Conservation (phyloP, 2,113 vertebrate species). For the Rana temporaria region DNA sequence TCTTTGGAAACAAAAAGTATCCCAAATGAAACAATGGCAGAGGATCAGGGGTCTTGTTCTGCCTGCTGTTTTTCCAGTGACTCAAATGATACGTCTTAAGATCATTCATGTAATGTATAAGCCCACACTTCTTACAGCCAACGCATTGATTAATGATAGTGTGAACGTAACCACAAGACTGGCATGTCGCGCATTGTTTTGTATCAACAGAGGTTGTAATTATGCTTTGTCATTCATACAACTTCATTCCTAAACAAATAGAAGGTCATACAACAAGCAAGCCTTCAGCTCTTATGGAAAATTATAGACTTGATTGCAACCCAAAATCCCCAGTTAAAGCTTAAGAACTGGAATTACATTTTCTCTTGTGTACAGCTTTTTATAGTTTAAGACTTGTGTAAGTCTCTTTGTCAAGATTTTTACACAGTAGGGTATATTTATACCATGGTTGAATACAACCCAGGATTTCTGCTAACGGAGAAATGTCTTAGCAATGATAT, state of each 20-base stretch:
- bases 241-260: constrained; percentile 64
- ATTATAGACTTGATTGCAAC: constrained; percentile 62
- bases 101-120: neutral
- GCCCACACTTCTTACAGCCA: neutral
- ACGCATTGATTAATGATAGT: constrained; percentile 39
- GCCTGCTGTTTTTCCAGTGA: neutral
- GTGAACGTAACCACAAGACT: constrained; percentile 27
- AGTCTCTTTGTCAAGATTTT: neutral
- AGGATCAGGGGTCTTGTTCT: too few species aligned
- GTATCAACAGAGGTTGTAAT: constrained; percentile 37
- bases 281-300: constrained; percentile 61
- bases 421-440: constrained; percentile 15
- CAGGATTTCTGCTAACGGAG: too few species aligned
- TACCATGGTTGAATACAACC: neutral
- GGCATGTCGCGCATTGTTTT: constrained; percentile 45
- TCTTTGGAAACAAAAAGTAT: too few species aligned
- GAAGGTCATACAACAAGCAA: constrained; percentile 63
- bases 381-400: constrained; percentile 24
- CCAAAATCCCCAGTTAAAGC: constrained; percentile 60
- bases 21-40: too few species aligned
- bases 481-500: too few species aligned
- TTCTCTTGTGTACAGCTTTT: constrained; percentile 47
- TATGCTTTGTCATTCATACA: constrained; percentile 58
- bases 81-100: neutral
- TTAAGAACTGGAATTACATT: constrained; percentile 65